phyloP scores from a whole-genome alignment of 2,888 invertebrate species.

The Papilio gigon region DNA sequence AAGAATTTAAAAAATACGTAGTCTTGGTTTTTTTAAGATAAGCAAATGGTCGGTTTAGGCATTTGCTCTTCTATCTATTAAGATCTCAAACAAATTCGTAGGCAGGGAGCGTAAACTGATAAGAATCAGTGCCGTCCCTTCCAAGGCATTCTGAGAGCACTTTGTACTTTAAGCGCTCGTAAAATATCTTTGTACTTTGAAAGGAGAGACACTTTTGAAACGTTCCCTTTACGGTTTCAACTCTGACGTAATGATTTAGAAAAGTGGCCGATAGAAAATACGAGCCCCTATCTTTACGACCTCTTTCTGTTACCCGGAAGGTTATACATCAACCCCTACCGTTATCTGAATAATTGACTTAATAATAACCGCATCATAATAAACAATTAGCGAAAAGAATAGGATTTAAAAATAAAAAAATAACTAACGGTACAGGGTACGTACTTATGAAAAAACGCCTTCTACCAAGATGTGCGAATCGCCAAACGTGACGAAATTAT shows the following conservation, averaged over 20 bases:
- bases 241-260: slow-evolving; percentile 37
- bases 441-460: too few relatives aligned
- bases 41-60: slow-evolving; percentile 12
- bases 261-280: slow-evolving; percentile 35
- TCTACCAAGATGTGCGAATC: too few relatives aligned
- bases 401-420: too few relatives aligned
- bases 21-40: slow-evolving; percentile 13
- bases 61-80: slow-evolving; percentile 31
- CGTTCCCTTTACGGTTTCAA: slow-evolving; percentile 31
- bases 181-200: slow-evolving; percentile 40
- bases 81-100: slow-evolving; percentile 35
- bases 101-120: slow-evolving; percentile 38
- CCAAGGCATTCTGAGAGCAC: slow-evolving; percentile 28
- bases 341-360: not conserved
- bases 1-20: not conserved
- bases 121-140: slow-evolving; percentile 36
- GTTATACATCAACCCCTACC: not conserved
- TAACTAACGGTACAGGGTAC: too few relatives aligned
- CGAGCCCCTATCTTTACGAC: slow-evolving; percentile 15
- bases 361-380: too few relatives aligned
- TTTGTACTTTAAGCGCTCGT: slow-evolving; percentile 37
- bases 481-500: too few relatives aligned
- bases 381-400: not conserved
- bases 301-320: not conserved
- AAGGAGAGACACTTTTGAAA: slow-evolving; percentile 35